phyloP scores from a whole-genome alignment of 1,140 invertebrate species.

The Hermetia illucens region DNA sequence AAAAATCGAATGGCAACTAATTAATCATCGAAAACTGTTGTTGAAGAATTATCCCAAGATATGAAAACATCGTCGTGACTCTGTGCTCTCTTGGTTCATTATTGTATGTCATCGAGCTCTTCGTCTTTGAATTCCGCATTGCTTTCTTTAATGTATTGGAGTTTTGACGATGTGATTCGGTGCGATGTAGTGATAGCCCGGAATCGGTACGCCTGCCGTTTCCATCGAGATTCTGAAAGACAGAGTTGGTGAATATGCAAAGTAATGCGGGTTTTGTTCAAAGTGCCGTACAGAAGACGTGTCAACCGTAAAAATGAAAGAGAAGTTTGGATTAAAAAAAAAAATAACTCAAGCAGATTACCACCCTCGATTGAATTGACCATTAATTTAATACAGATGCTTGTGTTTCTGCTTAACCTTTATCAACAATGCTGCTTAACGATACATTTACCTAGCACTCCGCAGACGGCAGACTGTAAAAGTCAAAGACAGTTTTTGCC shows the following conservation, averaged over 20 bases:
- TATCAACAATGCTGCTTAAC: too few relatives aligned
- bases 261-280: constrained; percentile 1
- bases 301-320: too few relatives aligned
- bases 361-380: too few relatives aligned
- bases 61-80: constrained; percentile 12
- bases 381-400: too few relatives aligned
- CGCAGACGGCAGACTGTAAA: too few relatives aligned
- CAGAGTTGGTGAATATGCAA: neutral
- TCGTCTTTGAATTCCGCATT: constrained; percentile 1
- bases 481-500: too few relatives aligned
- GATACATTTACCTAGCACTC: too few relatives aligned
- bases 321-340: too few relatives aligned
- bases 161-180: constrained; percentile 85
- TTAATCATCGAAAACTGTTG: constrained; percentile 1
- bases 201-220: constrained; percentile 74
- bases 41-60: constrained; percentile 9
- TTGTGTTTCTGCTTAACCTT: too few relatives aligned
- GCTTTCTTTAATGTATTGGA: constrained; percentile 61
- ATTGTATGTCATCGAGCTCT: constrained; percentile 15
- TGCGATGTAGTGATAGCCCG: constrained; percentile 79
- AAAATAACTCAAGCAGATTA: too few relatives aligned
- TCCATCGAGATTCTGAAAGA: constrained; percentile 78
- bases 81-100: constrained; percentile 14
- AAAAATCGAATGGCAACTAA: too few relatives aligned
- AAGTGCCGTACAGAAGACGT: neutral